Conservation (phyloP, 2,888 invertebrate species). For the Conomelus anceps region DNA sequence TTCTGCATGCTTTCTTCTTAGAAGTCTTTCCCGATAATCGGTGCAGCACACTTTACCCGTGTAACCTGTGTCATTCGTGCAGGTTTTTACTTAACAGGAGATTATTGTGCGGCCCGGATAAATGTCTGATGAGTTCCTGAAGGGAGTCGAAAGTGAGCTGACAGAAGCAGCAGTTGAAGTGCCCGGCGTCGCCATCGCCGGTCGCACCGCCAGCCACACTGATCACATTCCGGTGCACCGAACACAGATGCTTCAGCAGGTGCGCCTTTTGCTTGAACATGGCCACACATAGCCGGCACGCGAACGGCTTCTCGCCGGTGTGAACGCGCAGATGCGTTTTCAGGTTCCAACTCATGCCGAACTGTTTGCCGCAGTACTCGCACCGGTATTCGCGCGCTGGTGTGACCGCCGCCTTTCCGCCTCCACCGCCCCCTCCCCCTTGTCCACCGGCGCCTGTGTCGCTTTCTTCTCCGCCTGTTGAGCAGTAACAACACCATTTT, state of each 20-base stretch:
- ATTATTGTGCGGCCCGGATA: constrained; percentile 84
- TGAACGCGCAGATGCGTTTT: constrained; percentile 83
- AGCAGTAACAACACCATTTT: not conserved
- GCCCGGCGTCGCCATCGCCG: constrained; percentile 57
- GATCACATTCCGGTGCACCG: constrained; percentile 82
- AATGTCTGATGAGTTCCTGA: constrained; percentile 77
- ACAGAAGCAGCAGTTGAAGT: constrained; percentile 84
- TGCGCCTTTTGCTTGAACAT: constrained; percentile 91
- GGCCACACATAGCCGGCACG: constrained; percentile 78
- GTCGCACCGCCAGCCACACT: constrained; percentile 71
- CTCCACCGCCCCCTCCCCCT: constrained; percentile 33
- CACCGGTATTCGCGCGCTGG: constrained; percentile 80
- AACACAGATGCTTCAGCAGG: constrained; percentile 77
- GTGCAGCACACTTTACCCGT: no score
- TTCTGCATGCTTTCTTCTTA: not conserved
- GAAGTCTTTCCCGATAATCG: no score
- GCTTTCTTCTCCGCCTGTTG: constrained; percentile 26
- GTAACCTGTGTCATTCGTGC: constrained; percentile 52
- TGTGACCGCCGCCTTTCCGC: constrained; percentile 39
- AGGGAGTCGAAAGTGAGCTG: constrained; percentile 77
- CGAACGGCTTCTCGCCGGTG: constrained; percentile 84
- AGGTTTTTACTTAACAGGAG: constrained; percentile 79
- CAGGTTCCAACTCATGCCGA: constrained; percentile 88
- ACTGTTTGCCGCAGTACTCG: constrained; percentile 84
- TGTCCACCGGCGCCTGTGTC: constrained; percentile 33